These are phyloP conservation scores for Chorisops tibialis DNA, from an alignment of 2,888 invertebrate genomes.

Conservation along the genomic window DNA sequence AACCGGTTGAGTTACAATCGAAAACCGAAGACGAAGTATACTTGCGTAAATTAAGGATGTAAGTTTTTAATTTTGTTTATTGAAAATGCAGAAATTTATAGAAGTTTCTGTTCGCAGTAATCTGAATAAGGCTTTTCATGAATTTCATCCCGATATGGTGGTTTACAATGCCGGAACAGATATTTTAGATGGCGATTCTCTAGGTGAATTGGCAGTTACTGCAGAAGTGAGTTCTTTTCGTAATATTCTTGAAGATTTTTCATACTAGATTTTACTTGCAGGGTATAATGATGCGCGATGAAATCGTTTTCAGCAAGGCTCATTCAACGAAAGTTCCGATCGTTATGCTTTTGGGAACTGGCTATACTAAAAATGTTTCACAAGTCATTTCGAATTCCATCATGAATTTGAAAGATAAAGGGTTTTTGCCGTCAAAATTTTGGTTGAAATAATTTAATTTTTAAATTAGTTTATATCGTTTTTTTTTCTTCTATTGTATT, in stretches of 20 bases:
- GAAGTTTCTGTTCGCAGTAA: conserved; percentile 54
- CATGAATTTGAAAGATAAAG: conserved; percentile 62
- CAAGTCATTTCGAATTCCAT: conserved; percentile 76
- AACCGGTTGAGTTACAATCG: conserved; percentile 61
- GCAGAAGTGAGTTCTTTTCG: conserved; percentile 45
- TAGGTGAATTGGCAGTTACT: conserved; percentile 66
- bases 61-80: conserved; percentile 42
- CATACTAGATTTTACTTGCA: conserved; percentile 40
- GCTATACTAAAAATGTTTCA: conserved; percentile 70
- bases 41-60: conserved; percentile 62
- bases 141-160: conserved; percentile 69
- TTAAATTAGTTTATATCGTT: too few relatives aligned
- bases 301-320: conserved; percentile 70
- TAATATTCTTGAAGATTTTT: not conserved
- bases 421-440: conserved; percentile 50
- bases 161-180: conserved; percentile 88
- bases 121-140: conserved; percentile 61
- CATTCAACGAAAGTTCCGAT: conserved; percentile 62
- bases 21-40: conserved; percentile 65
- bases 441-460: conserved; percentile 26
- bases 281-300: conserved; percentile 75
- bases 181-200: conserved; percentile 67
- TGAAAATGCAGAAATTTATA: not conserved
- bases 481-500: too few relatives aligned
- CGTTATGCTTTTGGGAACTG: conserved; percentile 78